Evolutionary conservation across 1,140 invertebrate species (phyloP).

Genomic region (Drosophila melanogaster): Release_6_plus_ISO1_MT NT_033777.3:22540501-22541000

Average conservation of each 20-base stretch:
- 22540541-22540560: constrained; percentile 1
- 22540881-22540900: constrained; percentile 15
- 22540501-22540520: background rate
- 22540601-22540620: constrained; percentile 3
- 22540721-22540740: constrained; percentile 13
- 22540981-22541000: constrained; percentile 44
- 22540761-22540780: constrained; percentile 28
- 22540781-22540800: constrained; percentile 53
- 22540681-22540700: constrained; percentile 17
- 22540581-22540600: constrained; percentile 28
- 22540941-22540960: constrained; percentile 26
- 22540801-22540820: constrained; percentile 50
- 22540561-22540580: constrained; percentile 32
- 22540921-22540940: constrained; percentile 31
- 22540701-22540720: constrained; percentile 28
- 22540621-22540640: constrained; percentile 47
- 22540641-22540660: constrained; percentile 48
- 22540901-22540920: constrained; percentile 65
- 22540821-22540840: constrained; percentile 37
- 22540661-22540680: constrained; percentile 22
- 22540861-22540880: constrained; percentile 72
- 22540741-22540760: constrained; percentile 9
- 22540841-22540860: constrained; percentile 43
- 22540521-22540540: constrained; percentile 27
- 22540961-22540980: constrained; percentile 49